Evolutionary conservation across 2,113 vertebrate genomes (phyloP), one percentile per base, ranked within the genome.

Genomic region (Phyllostomus hastatus): DNA sequence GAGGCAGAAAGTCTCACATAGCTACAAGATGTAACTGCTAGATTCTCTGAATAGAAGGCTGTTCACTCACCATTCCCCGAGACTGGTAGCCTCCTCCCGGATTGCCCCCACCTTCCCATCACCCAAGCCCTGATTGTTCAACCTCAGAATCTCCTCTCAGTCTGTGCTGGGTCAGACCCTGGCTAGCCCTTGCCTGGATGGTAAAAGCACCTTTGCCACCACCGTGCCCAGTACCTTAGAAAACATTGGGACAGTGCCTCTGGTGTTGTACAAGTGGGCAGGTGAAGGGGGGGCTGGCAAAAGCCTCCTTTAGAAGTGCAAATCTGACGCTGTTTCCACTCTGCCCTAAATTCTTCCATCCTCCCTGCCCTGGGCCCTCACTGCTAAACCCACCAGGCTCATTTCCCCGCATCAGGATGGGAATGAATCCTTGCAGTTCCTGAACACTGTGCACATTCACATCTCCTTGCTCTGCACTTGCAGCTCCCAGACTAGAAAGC

Each of bases 1-100:
- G 86, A 79, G 59, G 52, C 72, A 19, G 95, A 46, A 75, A 94
- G 80, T 91, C 75, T 80, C 97, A 84, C 54, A 0, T 1, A 48
- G 59, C 41, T 69, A 46, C 7, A 35, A 52, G 80, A 35, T 2
- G 31, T 52, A 28, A 48, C 43, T 22, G 35, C 61, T 19, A 73
- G 57, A 64, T 31, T 69, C 90, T 24, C 10, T 4, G 3, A 72
- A 83, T 15, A 88, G 57, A 38, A 90, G 48, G 66, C 15, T n/a
- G 20, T 59, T 76, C 33, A 78, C 78, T 89, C 70, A 41, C 31
- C 8, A 15, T 8, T 54, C 46, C 57, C 46, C 11, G 19, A 35
- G 64, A 43, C 59, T 12, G 57, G 43, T 75, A 31, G 54, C 48
- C 46, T 28, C 84, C 9, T n/a, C 20, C 5, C 0, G 2, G 67